Evolutionary conservation across 2,113 vertebrate genomes (phyloP), one percentile per base, ranked within the genome.

Genomic region (Phycodurus eques): DNA sequence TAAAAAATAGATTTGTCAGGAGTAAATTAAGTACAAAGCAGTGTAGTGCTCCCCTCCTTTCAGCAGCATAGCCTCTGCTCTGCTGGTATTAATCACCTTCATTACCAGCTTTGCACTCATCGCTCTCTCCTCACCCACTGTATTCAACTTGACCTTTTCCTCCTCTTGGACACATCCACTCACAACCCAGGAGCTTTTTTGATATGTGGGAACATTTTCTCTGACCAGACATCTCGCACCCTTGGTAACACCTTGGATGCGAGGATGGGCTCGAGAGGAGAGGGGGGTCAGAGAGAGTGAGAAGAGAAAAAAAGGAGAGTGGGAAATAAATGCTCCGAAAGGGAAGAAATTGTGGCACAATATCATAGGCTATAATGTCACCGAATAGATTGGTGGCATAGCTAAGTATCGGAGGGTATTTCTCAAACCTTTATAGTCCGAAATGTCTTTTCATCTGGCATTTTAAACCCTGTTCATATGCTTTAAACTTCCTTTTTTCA

Each of bases 181-280:
- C 75, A 76, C 65, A 81, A 80, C 74, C 83, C 79, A 65, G 72
- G 76, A 84, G 80, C 77, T 85, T 86, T 87, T 59, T 87, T 88
- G 80, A 90, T 85, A 83, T 83, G 86, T 81, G 84, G 85, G 80
- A 87, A 91, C 89, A 87, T 87, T 86, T 90, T 89, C 84, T 87
- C 69, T 77, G 81, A 82, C 79, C 80, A 75, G 75, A 78, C 85
- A 88, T 80, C 74, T 85, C 65, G 73, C 85, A 89, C 86, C 89
- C 88, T 71, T 88, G 85, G 81, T 79, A 85, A 90, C 88, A 84
- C 71, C 68, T 43, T 49, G 67, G 70, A 82, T 66, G 73, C 76
- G 73, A 77, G 57, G 69, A 61, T 20, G 47, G 39, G 46, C 19
- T 54, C 20, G 72, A 42, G 43, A 39, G 22, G 51, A 44, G 51